Percentiles rank a stretch among this genome's conserved stretches.
These are phyloP conservation scores for Spermophilus dauricus DNA, from an alignment of 2,113 vertebrate genomes.

Conservation along the genomic window DNA sequence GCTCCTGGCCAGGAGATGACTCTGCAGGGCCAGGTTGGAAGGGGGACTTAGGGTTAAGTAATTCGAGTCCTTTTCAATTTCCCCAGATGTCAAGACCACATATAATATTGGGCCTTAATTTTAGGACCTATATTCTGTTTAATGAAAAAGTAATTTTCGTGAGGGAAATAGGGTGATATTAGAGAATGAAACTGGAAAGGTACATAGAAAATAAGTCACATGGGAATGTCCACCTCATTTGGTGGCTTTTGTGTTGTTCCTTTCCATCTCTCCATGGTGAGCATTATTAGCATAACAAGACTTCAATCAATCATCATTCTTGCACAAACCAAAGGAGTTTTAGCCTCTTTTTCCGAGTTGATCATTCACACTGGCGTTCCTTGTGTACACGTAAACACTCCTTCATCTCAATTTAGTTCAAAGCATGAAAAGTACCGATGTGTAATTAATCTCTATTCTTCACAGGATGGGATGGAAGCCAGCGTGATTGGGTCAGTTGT, in stretches of 20 bases:
- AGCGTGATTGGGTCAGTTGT: not conserved
- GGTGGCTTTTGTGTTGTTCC: not conserved
- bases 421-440: not conserved
- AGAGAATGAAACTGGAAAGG: not conserved
- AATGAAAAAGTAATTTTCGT: not conserved
- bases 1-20: not conserved
- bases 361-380: not conserved
- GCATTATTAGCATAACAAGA: conserved; percentile 31
- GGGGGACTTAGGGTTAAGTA: too few relatives aligned
- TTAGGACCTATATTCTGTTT: not conserved
- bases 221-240: not conserved
- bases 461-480: not conserved
- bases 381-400: too few relatives aligned
- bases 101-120: not conserved
- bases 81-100: not conserved
- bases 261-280: not conserved
- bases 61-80: not conserved
- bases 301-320: not conserved
- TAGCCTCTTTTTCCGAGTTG: not conserved
- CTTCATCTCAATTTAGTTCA: not conserved
- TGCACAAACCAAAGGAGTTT: not conserved
- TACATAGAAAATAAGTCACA: too few relatives aligned
- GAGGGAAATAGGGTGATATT: not conserved
- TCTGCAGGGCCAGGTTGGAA: not conserved
- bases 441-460: conserved; percentile 41